A percentile compares a stretch with the other conserved stretches of the same genome.
Conservation (phyloP, 1,140 invertebrate genomes). For the Danaus melanippus region DNA sequence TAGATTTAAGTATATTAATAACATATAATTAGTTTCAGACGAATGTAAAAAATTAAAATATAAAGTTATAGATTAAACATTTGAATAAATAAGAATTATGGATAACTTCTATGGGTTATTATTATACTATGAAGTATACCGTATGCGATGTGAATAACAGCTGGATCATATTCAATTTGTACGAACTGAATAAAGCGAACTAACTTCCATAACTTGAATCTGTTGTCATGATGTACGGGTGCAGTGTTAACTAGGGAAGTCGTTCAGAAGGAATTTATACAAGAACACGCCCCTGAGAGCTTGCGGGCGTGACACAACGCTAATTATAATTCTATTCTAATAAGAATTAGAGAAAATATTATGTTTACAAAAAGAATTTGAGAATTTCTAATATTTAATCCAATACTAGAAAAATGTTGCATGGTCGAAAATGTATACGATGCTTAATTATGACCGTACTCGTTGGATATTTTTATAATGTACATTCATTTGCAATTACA, state of each 20-base stretch:
- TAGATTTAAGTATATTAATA: no score
- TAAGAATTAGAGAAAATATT: neutral
- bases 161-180: conserved; percentile 33
- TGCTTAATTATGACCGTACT: no score
- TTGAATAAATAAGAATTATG: no score
- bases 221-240: conserved; percentile 24
- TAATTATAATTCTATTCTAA: conserved; percentile 2
- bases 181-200: conserved; percentile 34
- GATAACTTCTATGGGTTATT: no score
- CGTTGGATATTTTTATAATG: no score
- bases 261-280: conserved; percentile 28
- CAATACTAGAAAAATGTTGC: neutral
- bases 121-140: neutral
- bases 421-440: no score
- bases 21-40: no score
- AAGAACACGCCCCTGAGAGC: neutral
- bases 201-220: conserved; percentile 54
- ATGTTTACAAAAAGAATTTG: no score
- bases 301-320: neutral
- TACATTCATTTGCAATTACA: no score
- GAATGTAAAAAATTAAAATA: no score
- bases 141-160: conserved; percentile 27
- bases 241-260: conserved; percentile 25
- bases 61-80: no score
- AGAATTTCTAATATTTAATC: neutral